These are phyloP conservation scores for Barnardius zonarius DNA, from an alignment of 2,113 vertebrate species.

Conservation along the genomic window DNA sequence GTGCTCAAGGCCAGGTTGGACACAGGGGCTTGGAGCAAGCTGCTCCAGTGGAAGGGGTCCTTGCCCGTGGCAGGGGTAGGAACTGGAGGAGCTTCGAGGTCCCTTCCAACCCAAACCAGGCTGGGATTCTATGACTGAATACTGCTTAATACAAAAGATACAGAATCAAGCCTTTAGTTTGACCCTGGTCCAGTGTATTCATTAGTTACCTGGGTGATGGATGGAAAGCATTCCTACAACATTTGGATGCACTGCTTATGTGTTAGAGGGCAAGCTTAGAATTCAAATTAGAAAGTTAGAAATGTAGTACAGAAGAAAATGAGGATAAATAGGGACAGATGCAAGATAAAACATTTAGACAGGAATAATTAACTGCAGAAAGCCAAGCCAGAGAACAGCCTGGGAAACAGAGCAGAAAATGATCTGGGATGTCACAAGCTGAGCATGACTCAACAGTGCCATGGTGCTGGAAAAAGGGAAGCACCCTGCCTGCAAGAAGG, in stretches of 20 bases:
- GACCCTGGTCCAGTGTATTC: not conserved
- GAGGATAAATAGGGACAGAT: not conserved
- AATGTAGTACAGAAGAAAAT: not conserved
- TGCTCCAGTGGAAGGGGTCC: not conserved
- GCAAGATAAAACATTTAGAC: not conserved
- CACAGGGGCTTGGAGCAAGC: no score
- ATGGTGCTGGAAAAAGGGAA: constrained; percentile 10
- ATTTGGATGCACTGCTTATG: not conserved
- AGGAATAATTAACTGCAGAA: not conserved
- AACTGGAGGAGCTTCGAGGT: not conserved
- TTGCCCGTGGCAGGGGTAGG: not conserved
- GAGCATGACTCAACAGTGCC: constrained; percentile 25
- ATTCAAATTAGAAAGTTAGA: not conserved
- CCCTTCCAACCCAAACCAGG: not conserved
- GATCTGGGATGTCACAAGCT: constrained; percentile 30
- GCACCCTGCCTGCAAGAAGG: not conserved
- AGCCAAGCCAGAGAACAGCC: not conserved
- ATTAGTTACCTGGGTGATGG: not conserved
- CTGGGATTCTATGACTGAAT: not conserved
- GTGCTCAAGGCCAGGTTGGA: no score
- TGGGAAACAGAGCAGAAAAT: constrained; percentile 22
- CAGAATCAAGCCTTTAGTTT: not conserved
- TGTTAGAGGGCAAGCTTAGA: not conserved
- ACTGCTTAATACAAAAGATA: not conserved
- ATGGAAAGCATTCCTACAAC: not conserved